Conservation (phyloP, 1,140 invertebrate species). For the Ruditapes philippinarum region DNA sequence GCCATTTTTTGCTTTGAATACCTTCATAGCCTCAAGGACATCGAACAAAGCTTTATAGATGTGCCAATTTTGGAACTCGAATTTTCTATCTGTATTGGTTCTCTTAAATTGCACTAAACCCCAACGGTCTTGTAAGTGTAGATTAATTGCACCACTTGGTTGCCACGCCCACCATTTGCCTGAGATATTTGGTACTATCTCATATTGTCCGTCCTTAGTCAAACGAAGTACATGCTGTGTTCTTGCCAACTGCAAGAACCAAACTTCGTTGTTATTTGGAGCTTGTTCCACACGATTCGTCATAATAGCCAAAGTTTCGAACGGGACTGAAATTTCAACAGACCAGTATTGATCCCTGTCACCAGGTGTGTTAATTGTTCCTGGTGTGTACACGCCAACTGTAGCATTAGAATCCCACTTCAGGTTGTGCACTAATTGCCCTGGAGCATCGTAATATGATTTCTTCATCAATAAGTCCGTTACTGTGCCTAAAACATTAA, state of each 20-base stretch:
- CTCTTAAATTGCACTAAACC: constrained; percentile 52
- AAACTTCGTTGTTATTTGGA: too few relatives aligned
- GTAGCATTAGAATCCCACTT: not conserved
- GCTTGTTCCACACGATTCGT: too few relatives aligned
- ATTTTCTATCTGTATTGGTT: not conserved
- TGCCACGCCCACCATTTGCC: constrained; percentile 42
- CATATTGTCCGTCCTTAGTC: too few relatives aligned
- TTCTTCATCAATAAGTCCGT: constrained; percentile 31
- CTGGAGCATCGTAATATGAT: not conserved
- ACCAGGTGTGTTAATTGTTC: constrained; percentile 35
- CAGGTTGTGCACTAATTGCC: not conserved
- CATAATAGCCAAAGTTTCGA: not conserved
- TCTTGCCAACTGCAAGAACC: too few relatives aligned
- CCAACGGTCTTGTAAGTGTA: constrained; percentile 52
- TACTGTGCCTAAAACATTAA: constrained; percentile 27
- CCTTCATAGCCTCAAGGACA: constrained; percentile 51
- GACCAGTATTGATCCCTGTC: constrained; percentile 48
- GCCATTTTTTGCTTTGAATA: constrained; percentile 37
- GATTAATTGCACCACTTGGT: constrained; percentile 35
- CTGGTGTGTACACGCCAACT: not conserved
- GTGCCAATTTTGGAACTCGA: constrained; percentile 47
- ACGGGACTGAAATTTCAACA: constrained; percentile 16
- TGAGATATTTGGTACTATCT: not conserved
- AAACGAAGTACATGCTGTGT: too few relatives aligned
- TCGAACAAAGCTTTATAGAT: constrained; percentile 51